These are phyloP conservation scores for Hybognathus amarus DNA, from an alignment of 2,797 vertebrate species.

Conservation along the genomic window DNA sequence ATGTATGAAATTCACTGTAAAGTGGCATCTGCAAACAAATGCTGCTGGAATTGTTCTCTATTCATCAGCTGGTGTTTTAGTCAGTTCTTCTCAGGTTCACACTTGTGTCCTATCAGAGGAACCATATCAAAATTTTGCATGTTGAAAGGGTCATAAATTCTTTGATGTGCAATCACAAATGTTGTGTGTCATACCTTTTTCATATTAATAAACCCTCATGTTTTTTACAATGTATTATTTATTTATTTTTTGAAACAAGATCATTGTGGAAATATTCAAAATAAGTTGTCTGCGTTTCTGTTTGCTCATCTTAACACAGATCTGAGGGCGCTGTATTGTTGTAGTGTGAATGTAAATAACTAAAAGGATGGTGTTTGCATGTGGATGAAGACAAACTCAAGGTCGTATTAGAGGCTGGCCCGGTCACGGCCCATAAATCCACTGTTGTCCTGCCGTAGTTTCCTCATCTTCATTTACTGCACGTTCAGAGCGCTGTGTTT, in stretches of 20 bases:
- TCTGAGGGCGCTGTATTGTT: slow-evolving; percentile 45
- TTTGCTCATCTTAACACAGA: slow-evolving; percentile 46
- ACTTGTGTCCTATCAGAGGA: background rate
- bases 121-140: too few species aligned
- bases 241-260: background rate
- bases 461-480: slow-evolving; percentile 64
- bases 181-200: background rate
- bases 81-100: too few species aligned
- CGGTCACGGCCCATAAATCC: slow-evolving; percentile 64
- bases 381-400: slow-evolving; percentile 58
- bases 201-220: background rate
- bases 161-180: background rate
- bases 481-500: slow-evolving; percentile 64
- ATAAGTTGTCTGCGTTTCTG: background rate
- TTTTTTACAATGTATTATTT: background rate
- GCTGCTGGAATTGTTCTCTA: too few species aligned
- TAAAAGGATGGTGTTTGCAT: slow-evolving; percentile 55
- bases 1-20: too few species aligned
- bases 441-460: slow-evolving; percentile 55
- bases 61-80: too few species aligned
- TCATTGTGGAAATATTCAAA: background rate
- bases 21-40: too few species aligned
- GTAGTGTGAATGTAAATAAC: slow-evolving; percentile 53
- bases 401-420: slow-evolving; percentile 58
- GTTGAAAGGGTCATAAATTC: background rate